phyloP scores from a whole-genome alignment of 2,888 invertebrate species.

The Trichacis sp. region DNA sequence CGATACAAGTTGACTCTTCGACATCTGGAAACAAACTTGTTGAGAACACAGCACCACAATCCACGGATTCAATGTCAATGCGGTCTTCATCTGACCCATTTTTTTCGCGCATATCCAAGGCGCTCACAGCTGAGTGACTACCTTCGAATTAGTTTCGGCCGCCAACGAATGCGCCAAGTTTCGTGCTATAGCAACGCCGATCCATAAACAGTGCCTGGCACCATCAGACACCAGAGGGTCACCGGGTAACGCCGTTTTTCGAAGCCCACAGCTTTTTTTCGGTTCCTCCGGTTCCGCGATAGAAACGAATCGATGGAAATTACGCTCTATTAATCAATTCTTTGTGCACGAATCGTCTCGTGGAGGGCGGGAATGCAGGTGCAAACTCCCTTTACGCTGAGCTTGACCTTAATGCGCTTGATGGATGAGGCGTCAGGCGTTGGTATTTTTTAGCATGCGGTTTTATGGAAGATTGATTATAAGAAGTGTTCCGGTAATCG shows the following conservation, averaged over 20 bases:
- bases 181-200: conserved; percentile 57
- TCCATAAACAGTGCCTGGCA: conserved; percentile 65
- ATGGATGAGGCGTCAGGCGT: conserved; percentile 23
- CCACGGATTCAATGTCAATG: not conserved
- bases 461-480: conserved; percentile 1
- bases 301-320: too few species aligned
- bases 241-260: conserved; percentile 52
- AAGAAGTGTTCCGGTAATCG: conserved; percentile 3
- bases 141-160: conserved; percentile 37
- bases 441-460: conserved; percentile 2
- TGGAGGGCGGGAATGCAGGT: not conserved
- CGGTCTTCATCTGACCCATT: conserved; percentile 6
- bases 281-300: too few species aligned
- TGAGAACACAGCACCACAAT: too few species aligned
- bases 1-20: too few species aligned
- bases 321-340: too few species aligned
- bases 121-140: conserved; percentile 37
- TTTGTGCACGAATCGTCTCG: too few species aligned
- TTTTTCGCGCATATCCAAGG: conserved; percentile 23
- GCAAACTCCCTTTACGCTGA: conserved; percentile 10
- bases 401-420: conserved; percentile 33
- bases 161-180: conserved; percentile 41
- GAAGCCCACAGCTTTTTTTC: conserved; percentile 19
- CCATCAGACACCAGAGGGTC: conserved; percentile 60
- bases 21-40: too few species aligned